Evolutionary conservation across 37 sponge, comb jelly and placozoan genomes (phyloP).

Genomic region (Hexactinellida sp.): DNA sequence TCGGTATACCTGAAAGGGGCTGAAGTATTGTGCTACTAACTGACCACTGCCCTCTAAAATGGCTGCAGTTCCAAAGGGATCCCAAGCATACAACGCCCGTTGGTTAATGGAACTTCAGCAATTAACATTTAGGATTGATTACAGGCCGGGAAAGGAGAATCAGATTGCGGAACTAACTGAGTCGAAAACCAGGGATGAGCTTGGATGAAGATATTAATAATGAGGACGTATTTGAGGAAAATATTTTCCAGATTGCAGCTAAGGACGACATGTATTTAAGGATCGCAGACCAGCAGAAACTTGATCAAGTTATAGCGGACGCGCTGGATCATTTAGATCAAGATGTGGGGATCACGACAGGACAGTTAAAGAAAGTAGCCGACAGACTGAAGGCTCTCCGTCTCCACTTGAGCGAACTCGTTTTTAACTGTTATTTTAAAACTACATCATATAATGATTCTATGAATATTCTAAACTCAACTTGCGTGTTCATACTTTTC

Average conservation of each 20-base stretch:
- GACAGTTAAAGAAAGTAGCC: background rate
- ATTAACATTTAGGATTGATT: background rate
- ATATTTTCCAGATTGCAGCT: background rate
- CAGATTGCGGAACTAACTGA: background rate
- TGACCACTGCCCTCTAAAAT: background rate
- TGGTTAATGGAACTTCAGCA: slow-evolving; percentile 4
- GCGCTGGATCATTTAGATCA: background rate
- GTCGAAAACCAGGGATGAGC: background rate
- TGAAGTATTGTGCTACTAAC: background rate
- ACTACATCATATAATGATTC: too few species aligned
- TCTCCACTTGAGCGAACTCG: too few species aligned
- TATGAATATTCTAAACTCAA: too few species aligned
- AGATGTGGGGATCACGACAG: background rate
- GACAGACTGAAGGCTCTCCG: too few species aligned
- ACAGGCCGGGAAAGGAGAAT: background rate
- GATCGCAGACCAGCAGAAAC: background rate
- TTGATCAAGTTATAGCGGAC: background rate
- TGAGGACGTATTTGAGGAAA: background rate
- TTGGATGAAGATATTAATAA: background rate
- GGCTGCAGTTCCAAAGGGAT: background rate
- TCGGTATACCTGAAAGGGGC: background rate
- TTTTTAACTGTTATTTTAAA: too few species aligned
- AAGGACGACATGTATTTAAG: background rate
- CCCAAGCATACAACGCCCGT: background rate
- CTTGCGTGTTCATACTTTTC: too few species aligned